Base-by-base conservation (phyloP, 2,113 vertebrate species). In the Cryptotis parvus region DNA sequence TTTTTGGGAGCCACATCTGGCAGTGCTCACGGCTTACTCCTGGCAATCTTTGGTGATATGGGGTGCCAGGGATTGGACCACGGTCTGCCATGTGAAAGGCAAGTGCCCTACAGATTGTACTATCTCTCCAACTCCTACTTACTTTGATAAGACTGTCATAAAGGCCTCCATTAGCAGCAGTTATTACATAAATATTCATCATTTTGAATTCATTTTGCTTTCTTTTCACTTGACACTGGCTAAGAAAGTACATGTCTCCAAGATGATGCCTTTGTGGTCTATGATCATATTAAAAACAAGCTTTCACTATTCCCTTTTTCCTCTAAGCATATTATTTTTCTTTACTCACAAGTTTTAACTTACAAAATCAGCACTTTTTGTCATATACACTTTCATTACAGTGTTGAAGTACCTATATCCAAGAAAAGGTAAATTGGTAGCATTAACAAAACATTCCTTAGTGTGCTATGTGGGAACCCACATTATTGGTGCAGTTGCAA, bases 351-450 rank as follows among this genome's bases (percentile, higher is more conserved):
- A 55, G 26, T 24, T 52, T 86, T 84, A 45, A 15, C 37, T 70
- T 82, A 37, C 9, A 91, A 65, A 76, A 73, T 84, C 27, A 69
- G 37, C 8, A 29, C 12, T 72, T 82, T 92, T 70, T 80, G 14
- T 68, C 33, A 52, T 26, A 29, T 24, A 86, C 1, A 58, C 31
- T 61, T 90, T 20, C 16, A 74, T 83, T 68, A 20, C 49, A 84
- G 76, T 73, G 8, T 39, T 52, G 65, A 93, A 55, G 26, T 27
- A 43, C n/a, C 41, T 68, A 2, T 39, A 66, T 39, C 35, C 65
- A 85, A 58, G 39, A 79, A 90, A 31, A 84, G 63, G 73, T 80
- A 74, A 77, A 87, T 22, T 81, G 61, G n/a, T n/a, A 80, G 15
- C n/a, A 77, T 61, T 73, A 89, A 61, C 55, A 88, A 92, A 86